These are phyloP conservation scores for Alaudala cheleensis DNA, from an alignment of 2,113 vertebrate genomes.

Conservation along the genomic window DNA sequence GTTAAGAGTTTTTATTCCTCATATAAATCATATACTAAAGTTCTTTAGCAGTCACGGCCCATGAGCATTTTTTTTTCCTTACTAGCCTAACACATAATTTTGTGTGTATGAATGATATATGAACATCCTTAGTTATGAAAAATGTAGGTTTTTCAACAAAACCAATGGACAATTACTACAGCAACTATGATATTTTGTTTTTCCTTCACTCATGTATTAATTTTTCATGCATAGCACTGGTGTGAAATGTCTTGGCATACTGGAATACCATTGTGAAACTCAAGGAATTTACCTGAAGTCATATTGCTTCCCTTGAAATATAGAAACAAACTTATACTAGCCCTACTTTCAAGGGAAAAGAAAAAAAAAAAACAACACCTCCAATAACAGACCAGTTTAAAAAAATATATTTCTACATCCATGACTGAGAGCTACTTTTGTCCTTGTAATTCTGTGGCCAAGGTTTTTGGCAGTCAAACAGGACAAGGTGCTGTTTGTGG, in stretches of 20 bases:
- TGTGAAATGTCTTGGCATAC: not conserved
- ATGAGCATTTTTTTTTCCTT: not conserved
- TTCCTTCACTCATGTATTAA: not conserved
- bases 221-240: not conserved
- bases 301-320: not conserved
- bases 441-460: not conserved
- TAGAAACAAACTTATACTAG: not conserved
- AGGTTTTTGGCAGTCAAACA: not conserved
- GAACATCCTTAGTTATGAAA: not conserved
- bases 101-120: not conserved
- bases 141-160: not conserved
- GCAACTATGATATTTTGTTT: not conserved
- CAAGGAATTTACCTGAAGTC: not conserved
- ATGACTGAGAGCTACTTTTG: not conserved
- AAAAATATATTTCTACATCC: not conserved
- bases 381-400: not conserved
- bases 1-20: not conserved
- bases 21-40: not conserved
- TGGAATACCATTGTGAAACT: not conserved
- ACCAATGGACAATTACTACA: not conserved
- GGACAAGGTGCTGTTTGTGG: not conserved
- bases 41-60: not conserved
- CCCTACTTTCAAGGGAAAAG: not conserved
- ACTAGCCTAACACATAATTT: not conserved
- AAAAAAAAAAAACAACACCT: accelerated